These are phyloP conservation scores for Epinotia ramella DNA, from an alignment of 2,888 invertebrate genomes.

Conservation along the genomic window DNA sequence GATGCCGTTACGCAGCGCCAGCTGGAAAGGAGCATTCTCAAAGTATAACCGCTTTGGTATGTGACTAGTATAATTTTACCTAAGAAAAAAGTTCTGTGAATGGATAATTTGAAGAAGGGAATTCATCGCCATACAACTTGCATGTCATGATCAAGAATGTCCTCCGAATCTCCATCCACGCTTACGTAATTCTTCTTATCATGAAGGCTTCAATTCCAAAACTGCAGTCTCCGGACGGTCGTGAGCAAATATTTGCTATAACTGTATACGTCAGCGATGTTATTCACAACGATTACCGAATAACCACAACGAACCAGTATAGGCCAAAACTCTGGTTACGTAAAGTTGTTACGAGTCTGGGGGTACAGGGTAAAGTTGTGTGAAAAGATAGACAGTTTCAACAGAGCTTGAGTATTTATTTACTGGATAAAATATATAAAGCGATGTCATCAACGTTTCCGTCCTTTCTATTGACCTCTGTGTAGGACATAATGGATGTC, in stretches of 20 bases:
- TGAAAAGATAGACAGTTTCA: not conserved
- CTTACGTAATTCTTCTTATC: slow-evolving; percentile 20
- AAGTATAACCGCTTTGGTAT: not conserved
- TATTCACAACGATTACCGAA: not conserved
- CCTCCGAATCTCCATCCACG: not conserved
- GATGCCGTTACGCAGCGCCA: slow-evolving; percentile 53
- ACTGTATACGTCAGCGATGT: not conserved
- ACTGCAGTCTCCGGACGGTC: not conserved
- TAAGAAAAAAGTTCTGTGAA: not conserved
- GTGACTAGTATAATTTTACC: not conserved
- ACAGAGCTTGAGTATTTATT: too few species aligned
- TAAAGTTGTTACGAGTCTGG: not conserved
- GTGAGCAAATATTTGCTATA: slow-evolving; percentile 29
- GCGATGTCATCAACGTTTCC: not conserved
- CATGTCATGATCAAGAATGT: not conserved
- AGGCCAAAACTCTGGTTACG: too few species aligned
- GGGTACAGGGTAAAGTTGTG: not conserved
- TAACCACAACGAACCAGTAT: not conserved
- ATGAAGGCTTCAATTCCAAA: not conserved
- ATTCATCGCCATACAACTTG: not conserved
- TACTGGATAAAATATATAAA: not conserved
- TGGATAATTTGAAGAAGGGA: not conserved
- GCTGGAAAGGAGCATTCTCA: slow-evolving; percentile 5
- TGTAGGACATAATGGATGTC: not conserved
- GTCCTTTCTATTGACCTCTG: not conserved